These are phyloP conservation scores for Lumbricus terrestris DNA, from an alignment of 2,888 invertebrate species.

Conservation along the genomic window DNA sequence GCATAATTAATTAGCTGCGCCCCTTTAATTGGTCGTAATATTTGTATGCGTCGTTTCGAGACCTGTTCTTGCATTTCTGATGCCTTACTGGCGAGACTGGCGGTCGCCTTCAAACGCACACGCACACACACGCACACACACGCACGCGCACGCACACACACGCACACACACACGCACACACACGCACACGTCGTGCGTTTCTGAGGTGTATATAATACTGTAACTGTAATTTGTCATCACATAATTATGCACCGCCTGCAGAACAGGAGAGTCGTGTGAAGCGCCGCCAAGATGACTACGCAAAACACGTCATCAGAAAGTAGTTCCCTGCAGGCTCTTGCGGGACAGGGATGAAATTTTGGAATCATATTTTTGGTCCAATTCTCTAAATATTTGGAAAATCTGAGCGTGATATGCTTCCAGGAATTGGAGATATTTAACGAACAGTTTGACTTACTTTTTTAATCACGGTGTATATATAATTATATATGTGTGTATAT, in stretches of 20 bases:
- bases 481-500: no score
- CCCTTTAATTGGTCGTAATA: background rate
- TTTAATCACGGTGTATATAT: no score
- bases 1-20: background rate
- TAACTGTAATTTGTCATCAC: background rate
- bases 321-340: background rate
- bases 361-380: no score
- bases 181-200: background rate
- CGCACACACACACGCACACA: no score
- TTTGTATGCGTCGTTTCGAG: conserved; percentile 3
- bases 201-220: background rate
- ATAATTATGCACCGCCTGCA: background rate
- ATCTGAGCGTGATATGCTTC: no score
- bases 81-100: background rate
- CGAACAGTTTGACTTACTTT: no score
- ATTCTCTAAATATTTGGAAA: no score
- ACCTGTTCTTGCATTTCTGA: background rate
- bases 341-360: background rate
- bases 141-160: no score
- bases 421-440: no score
- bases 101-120: background rate
- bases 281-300: background rate
- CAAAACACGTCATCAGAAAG: background rate
- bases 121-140: background rate
- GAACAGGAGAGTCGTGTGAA: background rate